A percentile compares a stretch with the other conserved stretches of the same genome.
phyloP scores from a whole-genome alignment of 2,797 vertebrate genomes.

The Pagetopsis macropterus region DNA sequence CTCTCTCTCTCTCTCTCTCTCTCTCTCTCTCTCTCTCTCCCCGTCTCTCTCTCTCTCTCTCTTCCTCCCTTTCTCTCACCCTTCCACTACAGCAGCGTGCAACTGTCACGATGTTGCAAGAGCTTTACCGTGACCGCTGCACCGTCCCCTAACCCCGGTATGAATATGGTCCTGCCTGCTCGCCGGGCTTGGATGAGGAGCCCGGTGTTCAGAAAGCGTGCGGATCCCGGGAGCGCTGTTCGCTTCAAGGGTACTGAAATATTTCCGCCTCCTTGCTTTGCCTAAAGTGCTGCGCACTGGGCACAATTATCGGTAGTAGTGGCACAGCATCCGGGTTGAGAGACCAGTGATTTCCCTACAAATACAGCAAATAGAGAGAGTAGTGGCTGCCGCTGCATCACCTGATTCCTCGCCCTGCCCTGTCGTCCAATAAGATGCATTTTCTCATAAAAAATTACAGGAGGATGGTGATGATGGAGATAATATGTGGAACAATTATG shows the following conservation, averaged over 20 bases:
- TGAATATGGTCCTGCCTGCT: conserved; percentile 16
- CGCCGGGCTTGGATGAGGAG: conserved; percentile 33
- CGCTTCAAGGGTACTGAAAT: conserved; percentile 78
- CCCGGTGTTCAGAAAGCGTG: conserved; percentile 26
- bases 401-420: conserved; percentile 74
- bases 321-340: conserved; percentile 76
- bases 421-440: conserved; percentile 72
- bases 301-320: conserved; percentile 46
- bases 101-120: conserved; percentile 62
- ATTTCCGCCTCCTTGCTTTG: conserved; percentile 49
- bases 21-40: too few relatives aligned
- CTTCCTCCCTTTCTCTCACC: conserved; percentile 26
- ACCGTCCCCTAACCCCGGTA: conserved; percentile 20
- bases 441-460: conserved; percentile 45
- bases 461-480: background rate
- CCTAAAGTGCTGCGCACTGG: conserved; percentile 55
- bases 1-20: too few relatives aligned
- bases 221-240: conserved; percentile 68
- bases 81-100: conserved; percentile 48
- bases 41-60: background rate
- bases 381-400: conserved; percentile 75
- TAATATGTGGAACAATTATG: too few relatives aligned
- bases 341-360: conserved; percentile 53
- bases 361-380: conserved; percentile 37
- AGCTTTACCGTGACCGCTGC: conserved; percentile 40